A percentile compares a stretch with the other conserved stretches of the same genome.
These are phyloP conservation scores for Meriones unguiculatus DNA, from an alignment of 2,113 vertebrate genomes.

Conservation along the genomic window DNA sequence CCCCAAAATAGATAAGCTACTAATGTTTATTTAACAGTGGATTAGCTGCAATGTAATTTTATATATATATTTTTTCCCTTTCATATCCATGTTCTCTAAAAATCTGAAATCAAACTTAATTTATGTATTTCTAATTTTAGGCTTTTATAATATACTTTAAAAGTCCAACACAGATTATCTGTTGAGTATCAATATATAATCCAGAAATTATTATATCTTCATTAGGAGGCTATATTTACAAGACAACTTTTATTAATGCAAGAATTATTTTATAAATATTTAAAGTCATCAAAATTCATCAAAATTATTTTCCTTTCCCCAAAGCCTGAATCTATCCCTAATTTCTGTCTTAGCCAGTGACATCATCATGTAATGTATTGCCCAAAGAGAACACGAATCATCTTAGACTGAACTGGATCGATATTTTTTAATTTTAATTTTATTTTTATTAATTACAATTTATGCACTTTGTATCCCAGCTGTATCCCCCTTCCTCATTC, in stretches of 20 bases:
- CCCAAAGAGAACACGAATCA: neutral
- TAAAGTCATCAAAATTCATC: neutral
- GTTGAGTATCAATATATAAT: neutral
- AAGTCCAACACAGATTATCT: slow-evolving; percentile 42
- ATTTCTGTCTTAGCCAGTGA: slow-evolving; percentile 25
- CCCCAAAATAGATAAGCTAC: neutral
- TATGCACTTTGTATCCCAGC: too few relatives aligned
- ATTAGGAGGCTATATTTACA: neutral
- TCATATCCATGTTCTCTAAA: neutral
- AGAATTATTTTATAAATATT: slow-evolving; percentile 25
- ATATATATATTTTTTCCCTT: neutral
- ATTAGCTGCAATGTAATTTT: slow-evolving; percentile 17
- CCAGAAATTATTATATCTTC: neutral
- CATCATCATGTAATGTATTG: neutral
- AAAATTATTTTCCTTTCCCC: neutral
- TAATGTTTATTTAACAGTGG: slow-evolving; percentile 14
- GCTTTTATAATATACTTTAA: neutral
- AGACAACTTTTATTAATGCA: neutral
- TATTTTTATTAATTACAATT: too few relatives aligned
- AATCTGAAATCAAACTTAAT: neutral
- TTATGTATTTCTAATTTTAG: neutral
- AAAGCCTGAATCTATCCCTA: neutral
- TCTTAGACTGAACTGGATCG: neutral
- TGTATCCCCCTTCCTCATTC: too few relatives aligned
- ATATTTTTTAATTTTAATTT: too few relatives aligned